Base-by-base conservation (phyloP, 2,888 invertebrate species). In the Idaea dimidiata region DNA sequence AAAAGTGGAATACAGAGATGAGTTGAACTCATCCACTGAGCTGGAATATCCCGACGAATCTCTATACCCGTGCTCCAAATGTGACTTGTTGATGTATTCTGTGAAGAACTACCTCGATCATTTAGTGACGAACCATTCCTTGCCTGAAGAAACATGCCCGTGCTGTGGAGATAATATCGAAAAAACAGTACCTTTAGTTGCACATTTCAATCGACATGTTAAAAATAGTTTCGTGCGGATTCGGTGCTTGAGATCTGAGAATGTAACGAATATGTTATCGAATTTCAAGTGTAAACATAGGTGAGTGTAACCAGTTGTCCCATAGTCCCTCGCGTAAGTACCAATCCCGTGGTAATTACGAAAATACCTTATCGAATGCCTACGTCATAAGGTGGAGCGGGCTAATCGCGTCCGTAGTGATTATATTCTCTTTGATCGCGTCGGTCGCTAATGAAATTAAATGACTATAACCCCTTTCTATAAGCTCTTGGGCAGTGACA, bases 31-130 rank as follows among this genome's bases (percentile, higher is more conserved):
- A 14, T 43, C 43, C 14, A 43, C 43, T 2, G 43, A 43, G 14
- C 10, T 43, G 3, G 43, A 43, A 14, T 43, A 14, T 43, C 43
- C 43, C 10, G 43, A 43, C 10, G 24, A 24, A 24, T 43, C 43
- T 14, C 43, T 43, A 0, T 43, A 43, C 1, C 43, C 43, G 3
- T 43, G 43, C 14, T 43, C 43, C 10, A 43, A 43, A 8, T 43
- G 43, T 43, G 43, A 43, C 14, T 14, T 43, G 8, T 43, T 43
- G 10, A 43, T 43, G 43, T 43, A 43, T 43, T 43, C 43, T 0
- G 43, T 43, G 43, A 55, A 55, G 17, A 55, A 55, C 7, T 55
- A 55, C 17, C 16, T 55, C 17, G 54, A 55, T 8, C 54, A 55
- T 16, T 8, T 55, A 16, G 54, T 55, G 16, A 55, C 6, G 0